phyloP scores from a whole-genome alignment of 64 coral and sea anemone species.

The Stichodactyla mertensii region DNA sequence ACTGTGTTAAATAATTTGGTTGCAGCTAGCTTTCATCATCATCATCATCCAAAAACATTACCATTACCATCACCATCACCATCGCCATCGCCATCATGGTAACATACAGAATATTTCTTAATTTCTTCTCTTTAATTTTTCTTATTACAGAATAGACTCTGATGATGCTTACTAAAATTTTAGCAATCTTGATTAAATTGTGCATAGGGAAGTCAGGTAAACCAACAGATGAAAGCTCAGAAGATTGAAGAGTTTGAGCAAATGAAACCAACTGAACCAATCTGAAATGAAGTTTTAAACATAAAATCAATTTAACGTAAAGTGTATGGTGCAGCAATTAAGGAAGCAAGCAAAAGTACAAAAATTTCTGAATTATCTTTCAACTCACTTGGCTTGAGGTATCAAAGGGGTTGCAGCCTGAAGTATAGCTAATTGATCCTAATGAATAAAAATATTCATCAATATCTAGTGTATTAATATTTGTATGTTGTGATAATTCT shows the following conservation, averaged over 20 bases:
- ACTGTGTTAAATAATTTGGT: too few species aligned
- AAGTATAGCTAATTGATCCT: constrained; percentile 44
- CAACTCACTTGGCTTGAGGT: constrained; percentile 42
- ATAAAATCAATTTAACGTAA: not conserved
- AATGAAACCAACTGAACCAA: constrained; percentile 79
- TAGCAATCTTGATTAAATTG: constrained; percentile 80
- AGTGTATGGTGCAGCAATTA: too few species aligned
- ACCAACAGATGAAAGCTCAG: constrained; percentile 86
- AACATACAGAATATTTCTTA: not conserved
- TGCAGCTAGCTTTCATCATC: too few species aligned
- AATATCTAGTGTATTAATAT: too few species aligned
- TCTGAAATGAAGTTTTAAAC: constrained; percentile 36
- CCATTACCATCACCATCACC: too few species aligned
- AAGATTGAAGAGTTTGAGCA: constrained; percentile 89
- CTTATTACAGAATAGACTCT: not conserved
- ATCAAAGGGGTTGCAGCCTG: constrained; percentile 18
- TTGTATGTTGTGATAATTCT: not conserved
- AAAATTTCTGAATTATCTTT: not conserved
- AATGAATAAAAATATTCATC: not conserved
- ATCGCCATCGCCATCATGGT: too few species aligned
- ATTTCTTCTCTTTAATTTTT: not conserved
- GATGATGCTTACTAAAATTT: constrained; percentile 73
- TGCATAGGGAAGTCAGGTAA: constrained; percentile 95
- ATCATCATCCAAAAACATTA: not conserved
- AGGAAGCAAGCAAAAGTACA: not conserved